Evolutionary conservation across 2,113 vertebrate species (phyloP).

Genomic region (Arenaria interpres): DNA sequence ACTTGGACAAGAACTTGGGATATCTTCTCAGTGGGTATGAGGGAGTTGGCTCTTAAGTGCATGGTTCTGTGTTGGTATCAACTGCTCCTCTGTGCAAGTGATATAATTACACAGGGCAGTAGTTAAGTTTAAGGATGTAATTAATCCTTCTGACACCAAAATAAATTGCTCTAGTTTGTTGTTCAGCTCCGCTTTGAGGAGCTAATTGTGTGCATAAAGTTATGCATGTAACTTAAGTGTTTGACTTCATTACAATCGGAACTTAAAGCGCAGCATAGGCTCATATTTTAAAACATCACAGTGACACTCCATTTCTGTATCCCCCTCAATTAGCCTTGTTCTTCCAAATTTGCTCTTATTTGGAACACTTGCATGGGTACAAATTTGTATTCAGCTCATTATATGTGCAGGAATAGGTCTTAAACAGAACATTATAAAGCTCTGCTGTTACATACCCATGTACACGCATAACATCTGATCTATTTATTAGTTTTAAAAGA

Average conservation of each 20-base stretch:
- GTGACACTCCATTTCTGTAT: not conserved
- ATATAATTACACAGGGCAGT: not conserved
- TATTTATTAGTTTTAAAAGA: not conserved
- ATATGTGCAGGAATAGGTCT: not conserved
- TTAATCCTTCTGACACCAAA: constrained; percentile 8
- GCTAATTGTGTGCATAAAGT: not conserved
- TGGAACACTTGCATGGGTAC: not conserved
- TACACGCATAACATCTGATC: not conserved
- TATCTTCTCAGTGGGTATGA: not conserved
- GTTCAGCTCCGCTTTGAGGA: not conserved
- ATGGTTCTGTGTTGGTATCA: rapidly evolving
- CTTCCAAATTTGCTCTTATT: not conserved
- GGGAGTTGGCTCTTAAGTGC: not conserved
- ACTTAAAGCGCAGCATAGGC: not conserved
- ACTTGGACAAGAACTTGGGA: not conserved
- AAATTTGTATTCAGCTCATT: not conserved
- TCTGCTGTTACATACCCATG: not conserved
- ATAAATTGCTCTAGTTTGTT: not conserved
- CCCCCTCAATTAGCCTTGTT: not conserved
- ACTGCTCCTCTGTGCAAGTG: not conserved
- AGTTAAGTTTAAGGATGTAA: not conserved
- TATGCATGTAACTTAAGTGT: not conserved
- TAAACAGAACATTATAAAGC: not conserved
- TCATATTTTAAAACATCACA: not conserved
- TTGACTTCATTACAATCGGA: not conserved